Evolutionary conservation across 2,888 invertebrate genomes (phyloP).

Genomic region (Drosophila austrosaltans): DNA sequence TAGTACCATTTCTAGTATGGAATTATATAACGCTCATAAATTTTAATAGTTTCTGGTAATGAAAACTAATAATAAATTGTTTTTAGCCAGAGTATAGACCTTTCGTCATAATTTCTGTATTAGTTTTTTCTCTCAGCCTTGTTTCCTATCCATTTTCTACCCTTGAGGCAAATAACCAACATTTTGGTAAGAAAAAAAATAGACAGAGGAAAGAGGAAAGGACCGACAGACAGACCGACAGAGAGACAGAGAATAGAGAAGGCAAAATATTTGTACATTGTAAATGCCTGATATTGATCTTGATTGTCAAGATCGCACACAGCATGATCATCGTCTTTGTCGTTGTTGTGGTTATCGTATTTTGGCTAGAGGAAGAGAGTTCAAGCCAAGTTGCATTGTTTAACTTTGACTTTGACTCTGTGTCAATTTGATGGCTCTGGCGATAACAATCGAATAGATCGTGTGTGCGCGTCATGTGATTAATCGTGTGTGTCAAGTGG

Average conservation of each 20-base stretch:
- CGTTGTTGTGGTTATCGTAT: slow-evolving; percentile 38
- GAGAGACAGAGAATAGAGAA: slow-evolving; percentile 31
- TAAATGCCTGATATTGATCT: slow-evolving; percentile 74
- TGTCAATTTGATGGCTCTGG: slow-evolving; percentile 65
- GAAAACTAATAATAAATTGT: background rate
- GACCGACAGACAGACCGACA: slow-evolving; percentile 2
- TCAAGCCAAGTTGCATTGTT: slow-evolving; percentile 72
- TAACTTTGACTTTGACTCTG: slow-evolving; percentile 75
- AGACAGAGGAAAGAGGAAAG: background rate
- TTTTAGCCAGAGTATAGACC: slow-evolving; percentile 1
- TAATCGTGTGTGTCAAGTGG: slow-evolving; percentile 66
- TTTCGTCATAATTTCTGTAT: slow-evolving; percentile 5
- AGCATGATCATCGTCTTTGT: slow-evolving; percentile 58
- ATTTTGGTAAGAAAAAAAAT: slow-evolving; percentile 1
- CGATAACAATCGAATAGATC: slow-evolving; percentile 63
- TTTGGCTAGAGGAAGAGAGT: slow-evolving; percentile 44
- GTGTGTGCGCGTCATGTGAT: slow-evolving; percentile 57
- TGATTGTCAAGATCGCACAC: slow-evolving; percentile 77
- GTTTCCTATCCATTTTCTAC: slow-evolving; percentile 29
- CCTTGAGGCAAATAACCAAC: slow-evolving; percentile 24
- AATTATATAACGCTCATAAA: too few species aligned
- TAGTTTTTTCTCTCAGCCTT: slow-evolving; percentile 9
- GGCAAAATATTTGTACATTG: slow-evolving; percentile 72
- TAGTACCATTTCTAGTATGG: too few species aligned
- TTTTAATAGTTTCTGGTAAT: too few species aligned